phyloP scores from a whole-genome alignment of 2,797 vertebrate genomes.

The Hemibagrus guttatus region DNA sequence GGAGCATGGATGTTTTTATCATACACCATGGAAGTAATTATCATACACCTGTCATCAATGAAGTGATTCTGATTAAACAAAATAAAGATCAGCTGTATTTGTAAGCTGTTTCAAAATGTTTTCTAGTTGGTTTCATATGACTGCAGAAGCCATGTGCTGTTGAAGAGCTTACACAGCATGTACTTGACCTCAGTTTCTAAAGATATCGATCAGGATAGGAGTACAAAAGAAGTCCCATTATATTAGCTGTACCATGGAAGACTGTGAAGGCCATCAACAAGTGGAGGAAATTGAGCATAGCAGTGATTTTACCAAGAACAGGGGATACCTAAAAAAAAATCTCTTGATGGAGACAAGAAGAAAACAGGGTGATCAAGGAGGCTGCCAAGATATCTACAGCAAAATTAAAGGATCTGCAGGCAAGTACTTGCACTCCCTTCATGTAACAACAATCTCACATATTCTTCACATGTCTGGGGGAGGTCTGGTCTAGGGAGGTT shows the following conservation, averaged over 20 bases:
- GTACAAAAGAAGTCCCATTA: neutral
- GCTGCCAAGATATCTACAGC: neutral
- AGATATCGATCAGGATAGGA: neutral
- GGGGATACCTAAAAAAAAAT: neutral
- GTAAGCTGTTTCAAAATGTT: too few relatives aligned
- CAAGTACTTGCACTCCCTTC: neutral
- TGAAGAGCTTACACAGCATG: neutral
- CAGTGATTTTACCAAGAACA: neutral
- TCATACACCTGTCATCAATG: neutral
- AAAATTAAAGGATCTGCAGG: neutral
- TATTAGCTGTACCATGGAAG: neutral
- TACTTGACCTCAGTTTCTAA: neutral
- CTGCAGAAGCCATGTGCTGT: neutral
- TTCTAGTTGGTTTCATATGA: neutral
- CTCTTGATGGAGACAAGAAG: neutral
- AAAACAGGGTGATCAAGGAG: neutral
- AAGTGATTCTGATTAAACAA: neutral
- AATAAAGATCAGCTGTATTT: neutral
- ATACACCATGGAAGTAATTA: neutral
- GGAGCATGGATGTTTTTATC: neutral
- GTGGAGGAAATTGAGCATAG: neutral
- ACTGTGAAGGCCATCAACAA: neutral
- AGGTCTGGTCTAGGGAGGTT: too few relatives aligned
- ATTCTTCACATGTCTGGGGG: neutral
- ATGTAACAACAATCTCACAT: slow-evolving; percentile 1